Evolutionary conservation across 2,888 invertebrate genomes (phyloP).

Genomic region (Ceriagrion tenellum): DNA sequence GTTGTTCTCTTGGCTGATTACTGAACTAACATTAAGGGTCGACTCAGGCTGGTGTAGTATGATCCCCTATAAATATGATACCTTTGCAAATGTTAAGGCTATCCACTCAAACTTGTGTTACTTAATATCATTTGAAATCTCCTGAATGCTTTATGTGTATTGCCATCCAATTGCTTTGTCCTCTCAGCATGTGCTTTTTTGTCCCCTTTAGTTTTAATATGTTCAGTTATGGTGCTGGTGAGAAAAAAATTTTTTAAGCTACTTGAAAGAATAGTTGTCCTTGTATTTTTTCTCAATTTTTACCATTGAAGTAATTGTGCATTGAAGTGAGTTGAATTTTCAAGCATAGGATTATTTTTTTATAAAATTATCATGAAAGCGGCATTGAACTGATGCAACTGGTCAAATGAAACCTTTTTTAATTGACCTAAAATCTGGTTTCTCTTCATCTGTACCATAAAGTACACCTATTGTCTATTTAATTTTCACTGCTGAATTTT

Average conservation of each 20-base stretch:
- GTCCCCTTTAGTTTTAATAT: not conserved
- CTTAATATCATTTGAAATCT: not conserved
- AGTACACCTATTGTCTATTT: not conserved
- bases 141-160: not conserved
- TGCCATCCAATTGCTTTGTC: not conserved
- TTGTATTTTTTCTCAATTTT: not conserved
- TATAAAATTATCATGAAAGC: not conserved
- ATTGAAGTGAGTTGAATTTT: not conserved
- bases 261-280: not conserved
- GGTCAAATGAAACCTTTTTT: not conserved
- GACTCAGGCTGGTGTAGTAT: constrained; percentile 5
- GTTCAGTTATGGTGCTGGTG: constrained; percentile 10
- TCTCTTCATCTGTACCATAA: not conserved
- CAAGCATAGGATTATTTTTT: not conserved
- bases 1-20: not conserved
- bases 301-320: not conserved
- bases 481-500: too few relatives aligned
- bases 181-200: constrained; percentile 31
- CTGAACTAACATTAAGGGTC: not conserved
- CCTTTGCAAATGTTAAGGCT: not conserved
- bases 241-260: not conserved
- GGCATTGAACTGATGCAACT: not conserved
- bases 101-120: not conserved
- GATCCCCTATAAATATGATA: not conserved
- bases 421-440: not conserved